Evolutionary conservation across 2,113 vertebrate species (phyloP), one percentile per base, ranked within the genome.

Genomic region (Megaceryle torquata): DNA sequence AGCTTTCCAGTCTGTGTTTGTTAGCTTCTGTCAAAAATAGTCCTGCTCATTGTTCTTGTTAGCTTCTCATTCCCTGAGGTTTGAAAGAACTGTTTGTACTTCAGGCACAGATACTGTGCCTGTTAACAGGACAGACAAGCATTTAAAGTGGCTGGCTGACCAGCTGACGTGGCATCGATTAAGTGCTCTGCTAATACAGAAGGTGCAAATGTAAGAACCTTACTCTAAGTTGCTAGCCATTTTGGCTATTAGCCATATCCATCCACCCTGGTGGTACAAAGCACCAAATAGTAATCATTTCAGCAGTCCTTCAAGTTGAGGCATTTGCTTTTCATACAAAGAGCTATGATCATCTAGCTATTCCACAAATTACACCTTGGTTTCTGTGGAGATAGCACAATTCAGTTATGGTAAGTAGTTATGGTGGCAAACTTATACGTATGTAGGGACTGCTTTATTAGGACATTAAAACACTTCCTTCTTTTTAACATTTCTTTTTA

Each of bases 291-390:
- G 7, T 71, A 22, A 76, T 68, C 39, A 35, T 71, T 80, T 65
- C 54, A 53, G 19, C 15, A 57, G 43, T 72, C 24, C 15, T 75
- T 54, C 53, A 61, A 26, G 9, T 15, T 39, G n/a, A 91, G 44
- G 11, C 39, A 72, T 79, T 89, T 72, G 4, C 11, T 91, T 85
- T 79, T 71, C 35, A 33, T 44, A 59, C 78, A 91, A 87, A 74
- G 15, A 50, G 64, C 11, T 48, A 10, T 41, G 85, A 85, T 54
- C 3, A 8, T 57, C 14, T 57, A 29, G 33, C 10, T 72, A 5
- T 61, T 79, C 68, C 4, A 0, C 9, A 91, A 82, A 43, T 43
- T 41, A 22, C 1, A 0, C 5, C 8, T 86, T 1, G 0, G 31
- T 19, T 78, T 71, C 17, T 59, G 33, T 43, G 35, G 43, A 70